phyloP scores from a whole-genome alignment of 1,140 invertebrate species.

The Drosophila repletoides region DNA sequence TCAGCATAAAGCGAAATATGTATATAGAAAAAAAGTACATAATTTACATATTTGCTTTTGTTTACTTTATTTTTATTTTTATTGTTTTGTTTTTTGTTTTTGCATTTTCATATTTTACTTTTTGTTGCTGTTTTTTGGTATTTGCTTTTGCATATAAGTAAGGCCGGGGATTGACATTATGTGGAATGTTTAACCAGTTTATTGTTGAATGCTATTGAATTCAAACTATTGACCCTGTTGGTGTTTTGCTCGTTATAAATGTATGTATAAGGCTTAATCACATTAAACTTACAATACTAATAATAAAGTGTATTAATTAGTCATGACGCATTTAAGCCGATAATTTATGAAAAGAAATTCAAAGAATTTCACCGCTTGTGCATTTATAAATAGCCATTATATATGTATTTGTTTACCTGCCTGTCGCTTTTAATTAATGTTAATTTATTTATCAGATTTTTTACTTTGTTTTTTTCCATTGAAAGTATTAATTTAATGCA shows the following conservation, averaged over 20 bases:
- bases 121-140: constrained; percentile 1
- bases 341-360: constrained; percentile 35
- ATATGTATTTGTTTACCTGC: constrained; percentile 9
- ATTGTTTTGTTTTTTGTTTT: constrained; percentile 27
- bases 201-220: constrained; percentile 53
- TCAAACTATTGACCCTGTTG: constrained; percentile 17
- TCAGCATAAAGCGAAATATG: constrained; percentile 12
- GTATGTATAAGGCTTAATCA: constrained; percentile 25
- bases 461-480: constrained; percentile 3
- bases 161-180: constrained; percentile 20
- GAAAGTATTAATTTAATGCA: constrained; percentile 30
- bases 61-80: background rate
- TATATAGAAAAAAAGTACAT: too few relatives aligned
- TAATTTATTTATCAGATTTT: constrained; percentile 36
- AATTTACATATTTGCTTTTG: constrained; percentile 57
- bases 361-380: constrained; percentile 28
- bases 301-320: constrained; percentile 67
- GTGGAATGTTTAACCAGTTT: constrained; percentile 62
- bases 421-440: constrained; percentile 53
- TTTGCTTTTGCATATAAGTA: constrained; percentile 6
- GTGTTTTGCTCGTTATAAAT: constrained; percentile 16
- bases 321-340: constrained; percentile 46
- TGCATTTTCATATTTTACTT: constrained; percentile 22
- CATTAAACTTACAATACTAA: constrained; percentile 52
- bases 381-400: constrained; percentile 36